A percentile compares a stretch with the other conserved stretches of the same genome.
These are phyloP conservation scores for Acanthosepion pharaonis DNA, from an alignment of 2,888 invertebrate species.

Conservation along the genomic window DNA sequence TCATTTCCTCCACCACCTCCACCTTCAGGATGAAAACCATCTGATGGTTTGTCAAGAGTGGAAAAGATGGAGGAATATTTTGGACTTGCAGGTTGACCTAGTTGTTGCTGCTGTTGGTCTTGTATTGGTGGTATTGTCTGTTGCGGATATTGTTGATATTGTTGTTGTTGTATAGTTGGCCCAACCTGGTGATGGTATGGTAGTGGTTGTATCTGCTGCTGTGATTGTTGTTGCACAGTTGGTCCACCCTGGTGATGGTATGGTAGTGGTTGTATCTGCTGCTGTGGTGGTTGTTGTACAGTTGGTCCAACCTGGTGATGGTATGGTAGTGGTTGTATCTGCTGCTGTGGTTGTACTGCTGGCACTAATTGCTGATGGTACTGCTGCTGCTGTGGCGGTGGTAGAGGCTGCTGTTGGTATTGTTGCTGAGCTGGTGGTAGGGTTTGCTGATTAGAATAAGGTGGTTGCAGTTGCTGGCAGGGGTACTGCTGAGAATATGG, in stretches of 20 bases:
- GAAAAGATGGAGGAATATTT: not conserved
- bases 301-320: not conserved
- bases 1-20: conserved; percentile 54
- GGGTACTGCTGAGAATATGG: not conserved
- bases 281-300: not conserved
- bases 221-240: not conserved
- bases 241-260: not conserved
- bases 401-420: not conserved
- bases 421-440: not conserved
- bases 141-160: not conserved
- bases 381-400: not conserved
- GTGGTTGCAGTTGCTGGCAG: conserved; percentile 37
- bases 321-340: not conserved
- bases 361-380: not conserved
- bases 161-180: not conserved
- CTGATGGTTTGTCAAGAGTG: not conserved
- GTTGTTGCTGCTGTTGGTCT: not conserved
- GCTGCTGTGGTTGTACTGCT: not conserved
- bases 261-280: not conserved
- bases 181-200: not conserved
- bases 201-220: not conserved
- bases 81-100: not conserved
- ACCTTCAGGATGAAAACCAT: conserved; percentile 47
- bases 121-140: not conserved
- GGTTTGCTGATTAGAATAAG: not conserved